These are phyloP conservation scores for Cygnus olor DNA, from an alignment of 2,797 vertebrate species.

Conservation along the genomic window DNA sequence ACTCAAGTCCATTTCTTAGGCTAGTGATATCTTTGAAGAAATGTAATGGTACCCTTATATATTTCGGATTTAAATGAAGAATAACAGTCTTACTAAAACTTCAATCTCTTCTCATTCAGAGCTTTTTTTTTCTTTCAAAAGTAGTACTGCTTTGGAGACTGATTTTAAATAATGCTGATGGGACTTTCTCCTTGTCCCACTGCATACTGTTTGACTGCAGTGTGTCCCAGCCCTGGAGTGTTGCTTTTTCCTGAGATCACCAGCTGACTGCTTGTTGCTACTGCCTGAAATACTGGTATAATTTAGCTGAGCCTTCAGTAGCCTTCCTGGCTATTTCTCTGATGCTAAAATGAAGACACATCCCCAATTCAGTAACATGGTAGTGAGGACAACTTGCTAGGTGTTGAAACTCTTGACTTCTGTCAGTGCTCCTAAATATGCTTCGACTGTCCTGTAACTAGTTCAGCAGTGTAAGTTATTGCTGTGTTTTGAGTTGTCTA, in stretches of 20 bases:
- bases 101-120: neutral
- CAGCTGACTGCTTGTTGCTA: neutral
- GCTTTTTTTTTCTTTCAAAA: neutral
- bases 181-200: neutral
- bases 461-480: neutral
- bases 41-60: neutral
- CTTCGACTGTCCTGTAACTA: neutral
- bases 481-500: neutral
- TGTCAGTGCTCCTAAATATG: neutral
- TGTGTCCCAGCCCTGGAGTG: neutral
- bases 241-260: neutral
- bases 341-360: neutral
- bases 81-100: neutral
- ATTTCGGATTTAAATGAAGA: neutral
- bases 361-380: neutral
- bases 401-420: neutral
- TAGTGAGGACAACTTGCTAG: neutral
- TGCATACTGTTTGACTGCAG: accelerated
- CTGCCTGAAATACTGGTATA: neutral
- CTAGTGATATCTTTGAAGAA: neutral
- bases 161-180: neutral
- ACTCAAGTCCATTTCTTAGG: neutral
- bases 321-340: neutral
- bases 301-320: neutral
- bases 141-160: neutral